Percentiles rank a stretch among this genome's conserved stretches.
phyloP scores from a whole-genome alignment of 1,140 invertebrate species.

The Brachionus calyciflorus region DNA sequence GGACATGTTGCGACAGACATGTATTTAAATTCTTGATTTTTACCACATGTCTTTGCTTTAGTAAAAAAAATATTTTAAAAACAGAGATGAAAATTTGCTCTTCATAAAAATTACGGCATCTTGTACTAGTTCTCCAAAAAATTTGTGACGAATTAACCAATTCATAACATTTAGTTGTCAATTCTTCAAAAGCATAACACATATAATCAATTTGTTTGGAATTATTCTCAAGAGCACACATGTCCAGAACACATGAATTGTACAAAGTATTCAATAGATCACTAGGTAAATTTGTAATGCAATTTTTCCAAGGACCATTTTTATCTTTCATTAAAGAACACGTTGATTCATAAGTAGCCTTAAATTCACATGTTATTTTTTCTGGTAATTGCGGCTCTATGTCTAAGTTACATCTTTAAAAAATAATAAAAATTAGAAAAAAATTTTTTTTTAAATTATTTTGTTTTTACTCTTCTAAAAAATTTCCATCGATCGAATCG shows the following conservation, averaged over 20 bases:
- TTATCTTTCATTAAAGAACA: conserved; percentile 24
- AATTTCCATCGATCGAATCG: not conserved
- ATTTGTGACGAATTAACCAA: not conserved
- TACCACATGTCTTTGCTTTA: not conserved
- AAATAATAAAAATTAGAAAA: no score
- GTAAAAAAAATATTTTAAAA: not conserved
- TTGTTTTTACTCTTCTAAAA: not conserved
- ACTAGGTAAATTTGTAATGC: not conserved
- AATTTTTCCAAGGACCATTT: conserved; percentile 1
- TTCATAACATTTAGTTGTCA: not conserved
- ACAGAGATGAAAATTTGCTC: not conserved
- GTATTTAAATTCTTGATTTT: conserved; percentile 15
- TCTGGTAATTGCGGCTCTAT: not conserved
- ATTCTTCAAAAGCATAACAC: conserved; percentile 6
- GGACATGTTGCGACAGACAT: not conserved
- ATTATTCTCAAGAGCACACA: conserved; percentile 11
- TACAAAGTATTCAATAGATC: not conserved
- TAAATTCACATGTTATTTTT: not conserved
- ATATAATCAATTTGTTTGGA: not conserved
- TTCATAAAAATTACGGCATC: not conserved
- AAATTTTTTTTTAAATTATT: not conserved
- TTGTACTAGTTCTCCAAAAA: not conserved
- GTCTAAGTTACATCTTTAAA: not conserved
- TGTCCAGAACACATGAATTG: conserved; percentile 17
- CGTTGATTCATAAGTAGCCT: not conserved